Evolutionary conservation across 2,888 invertebrate genomes (phyloP).

Genomic region (Crocallis elinguaria): DNA sequence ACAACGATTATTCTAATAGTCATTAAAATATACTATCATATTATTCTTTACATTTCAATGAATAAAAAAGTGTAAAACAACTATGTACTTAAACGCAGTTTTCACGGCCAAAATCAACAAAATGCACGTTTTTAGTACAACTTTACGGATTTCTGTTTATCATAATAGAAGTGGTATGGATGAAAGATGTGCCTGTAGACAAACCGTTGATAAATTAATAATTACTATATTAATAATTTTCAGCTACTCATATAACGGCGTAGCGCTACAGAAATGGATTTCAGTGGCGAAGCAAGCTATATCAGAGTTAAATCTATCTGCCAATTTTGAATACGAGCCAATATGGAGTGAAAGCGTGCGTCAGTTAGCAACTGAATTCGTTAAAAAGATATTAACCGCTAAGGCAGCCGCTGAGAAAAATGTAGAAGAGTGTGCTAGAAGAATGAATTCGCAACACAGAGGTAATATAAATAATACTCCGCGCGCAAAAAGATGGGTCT

Average conservation of each 20-base stretch:
- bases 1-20: no score
- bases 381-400: constrained; percentile 64
- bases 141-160: no score
- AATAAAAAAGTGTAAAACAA: no score
- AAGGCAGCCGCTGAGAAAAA: constrained; percentile 64
- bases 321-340: constrained; percentile 77
- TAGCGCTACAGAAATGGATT: constrained; percentile 73
- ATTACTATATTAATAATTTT: constrained; percentile 11
- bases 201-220: no score
- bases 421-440: constrained; percentile 55
- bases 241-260: constrained; percentile 72
- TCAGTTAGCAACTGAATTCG: constrained; percentile 58
- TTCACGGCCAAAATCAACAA: no score
- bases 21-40: no score
- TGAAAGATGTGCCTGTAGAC: no score
- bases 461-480: constrained; percentile 49
- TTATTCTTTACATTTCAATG: no score
- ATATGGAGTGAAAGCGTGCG: constrained; percentile 75
- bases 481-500: no score
- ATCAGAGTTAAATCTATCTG: constrained; percentile 82
- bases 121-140: no score
- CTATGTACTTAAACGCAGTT: no score
- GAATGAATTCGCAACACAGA: constrained; percentile 54
- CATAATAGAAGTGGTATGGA: no score
- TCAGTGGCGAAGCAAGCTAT: constrained; percentile 80